Evolutionary conservation across 2,888 invertebrate species (phyloP), one percentile per base, ranked within the genome.

Genomic region (Polydrusus cervinus): DNA sequence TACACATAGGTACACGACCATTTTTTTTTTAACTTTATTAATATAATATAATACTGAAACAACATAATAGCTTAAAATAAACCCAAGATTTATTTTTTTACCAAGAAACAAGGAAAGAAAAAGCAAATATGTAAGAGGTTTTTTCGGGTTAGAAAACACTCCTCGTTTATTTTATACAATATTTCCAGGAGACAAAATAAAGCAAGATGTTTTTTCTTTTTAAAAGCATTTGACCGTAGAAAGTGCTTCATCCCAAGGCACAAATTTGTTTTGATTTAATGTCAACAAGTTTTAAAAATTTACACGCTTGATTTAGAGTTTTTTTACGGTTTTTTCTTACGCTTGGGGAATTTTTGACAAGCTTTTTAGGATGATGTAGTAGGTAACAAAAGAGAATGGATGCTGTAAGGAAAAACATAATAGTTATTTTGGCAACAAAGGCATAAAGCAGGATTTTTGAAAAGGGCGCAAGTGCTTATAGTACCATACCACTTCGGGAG

Each of bases 231-330:
- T 71, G 71, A 71, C 71, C 64, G 71, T 71, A 34, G 20, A 65
- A 51, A 55, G 18, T 16, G 53, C 43, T 49, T 45, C 30, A 40
- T 53, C 51, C 34, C 55, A 30, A 30, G 47, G 64, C 51, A 55
- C 45, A 45, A 60, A 66, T 57, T 72, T 72, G 72, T 72, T 72
- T 66, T 66, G 72, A 72, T 72, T 72, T 72, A 72, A 67, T 72
- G 72, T 67, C 72, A 72, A 67, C 66, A 72, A 55, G 61, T 64
- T 72, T 72, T 38, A 67, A 60, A 67, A 70, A 72, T 62, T 66
- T 66, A 67, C 60, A 57, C 47, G 60, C 60, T 60, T 49, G 43
- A 60, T 57, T 72, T 47, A 40, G 38, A 51, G 47, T 60, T 57
- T 72, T 71, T 72, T 57, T 67, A 47, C 43, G 20, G 9, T 38